These are phyloP conservation scores for Sebastes ruberrimus DNA, from an alignment of 2,797 vertebrate species.

Conservation along the genomic window DNA sequence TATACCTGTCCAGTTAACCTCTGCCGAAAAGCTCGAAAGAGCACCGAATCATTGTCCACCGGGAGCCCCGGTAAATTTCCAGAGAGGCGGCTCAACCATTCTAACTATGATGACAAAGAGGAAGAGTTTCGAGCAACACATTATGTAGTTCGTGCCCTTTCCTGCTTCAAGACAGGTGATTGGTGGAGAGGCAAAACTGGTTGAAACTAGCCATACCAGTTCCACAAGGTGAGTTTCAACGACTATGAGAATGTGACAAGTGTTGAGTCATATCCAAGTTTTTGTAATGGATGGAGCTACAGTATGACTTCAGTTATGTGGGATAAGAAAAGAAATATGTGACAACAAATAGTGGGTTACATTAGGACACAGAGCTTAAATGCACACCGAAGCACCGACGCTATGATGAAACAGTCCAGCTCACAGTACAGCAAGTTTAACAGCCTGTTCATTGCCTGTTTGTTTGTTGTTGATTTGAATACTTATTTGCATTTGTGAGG, in stretches of 20 bases:
- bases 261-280: not conserved
- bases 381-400: not conserved
- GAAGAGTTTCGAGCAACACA: not conserved
- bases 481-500: slow-evolving; percentile 55
- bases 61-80: not conserved
- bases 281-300: not conserved
- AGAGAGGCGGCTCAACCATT: slow-evolving; percentile 17
- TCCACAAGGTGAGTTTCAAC: slow-evolving; percentile 62
- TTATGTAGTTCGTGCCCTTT: not conserved
- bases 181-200: slow-evolving; percentile 36
- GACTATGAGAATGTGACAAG: slow-evolving; percentile 15
- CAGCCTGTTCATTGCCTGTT: slow-evolving; percentile 31
- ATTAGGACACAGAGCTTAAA: slow-evolving; percentile 24
- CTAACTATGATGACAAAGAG: slow-evolving; percentile 32
- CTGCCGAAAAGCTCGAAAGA: not conserved
- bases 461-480: slow-evolving; percentile 62
- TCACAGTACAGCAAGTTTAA: slow-evolving; percentile 8
- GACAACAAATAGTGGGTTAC: slow-evolving; percentile 18
- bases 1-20: slow-evolving; percentile 50
- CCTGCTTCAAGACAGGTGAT: slow-evolving; percentile 26
- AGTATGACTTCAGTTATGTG: slow-evolving; percentile 7
- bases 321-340: slow-evolving; percentile 8
- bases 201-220: slow-evolving; percentile 72
- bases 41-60: not conserved
- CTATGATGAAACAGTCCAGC: slow-evolving; percentile 22